Base-by-base conservation (phyloP, 2,113 vertebrate genomes). In the Vimba vimba region DNA sequence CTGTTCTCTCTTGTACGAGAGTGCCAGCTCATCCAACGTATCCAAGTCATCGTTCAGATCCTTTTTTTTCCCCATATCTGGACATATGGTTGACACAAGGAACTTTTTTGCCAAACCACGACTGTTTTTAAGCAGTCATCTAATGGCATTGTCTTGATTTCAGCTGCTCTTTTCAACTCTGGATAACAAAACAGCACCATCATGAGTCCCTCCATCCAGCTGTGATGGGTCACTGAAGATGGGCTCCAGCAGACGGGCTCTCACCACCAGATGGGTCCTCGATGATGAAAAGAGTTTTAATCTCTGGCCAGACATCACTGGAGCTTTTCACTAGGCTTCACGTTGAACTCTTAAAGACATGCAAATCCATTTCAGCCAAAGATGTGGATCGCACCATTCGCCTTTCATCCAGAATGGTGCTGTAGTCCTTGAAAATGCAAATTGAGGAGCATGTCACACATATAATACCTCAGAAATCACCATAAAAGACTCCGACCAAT, bases 211-310 rank as follows among this genome's bases (percentile, higher is more conserved):
- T 79, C 77, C 19, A 17, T 79, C 57, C 57, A 62, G 78, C 78
- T 79, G 78, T 79, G 78, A 39, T 79, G 78, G 78, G 78, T 79
- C 57, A 60, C 7, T 17, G 57, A 36, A 62, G 78, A 79, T 36
- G 59, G 50, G 60, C 36, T 76, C 57, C 27, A n/a, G 86, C 64
- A 79, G 64, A 87, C 15, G 2, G 62, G 69, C 73, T 59, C 21
- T 45, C 39, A 4, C 10, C 69, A 62, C 73, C 84, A 78, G 78
- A 83, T 86, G 77, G 76, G 73, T 10, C 55, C 39, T 79, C 39
- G 30, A 43, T 77, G 79, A 88, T 88, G 84, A 86, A 83, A 85
- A 76, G 36, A 9, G 50, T 47, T 86, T 79, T 83, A 79, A 88
- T 88, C 64, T 68, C 66, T 21, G 80, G 74, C 64, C 84, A 79